A percentile compares a stretch with the other conserved stretches of the same genome.
Evolutionary conservation across 2,888 invertebrate species (phyloP).

Genomic region (Autographa pulchrina): DNA sequence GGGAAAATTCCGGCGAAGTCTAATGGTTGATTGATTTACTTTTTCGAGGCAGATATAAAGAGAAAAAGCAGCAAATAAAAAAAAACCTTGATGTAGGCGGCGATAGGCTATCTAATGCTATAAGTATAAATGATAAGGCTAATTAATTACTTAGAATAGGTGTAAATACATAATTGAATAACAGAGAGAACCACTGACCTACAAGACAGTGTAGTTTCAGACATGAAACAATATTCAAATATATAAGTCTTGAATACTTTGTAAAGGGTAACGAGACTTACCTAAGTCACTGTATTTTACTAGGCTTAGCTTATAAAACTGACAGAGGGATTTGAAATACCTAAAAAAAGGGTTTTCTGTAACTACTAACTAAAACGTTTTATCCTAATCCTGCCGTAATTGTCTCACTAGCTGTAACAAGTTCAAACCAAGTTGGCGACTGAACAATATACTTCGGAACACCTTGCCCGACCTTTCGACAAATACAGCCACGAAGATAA

Average conservation of each 20-base stretch:
- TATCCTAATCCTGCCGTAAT: conserved; percentile 10
- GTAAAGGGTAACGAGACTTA: too few relatives aligned
- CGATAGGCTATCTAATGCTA: neutral
- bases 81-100: neutral
- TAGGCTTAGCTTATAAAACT: neutral
- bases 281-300: neutral
- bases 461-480: neutral
- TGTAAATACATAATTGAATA: too few relatives aligned
- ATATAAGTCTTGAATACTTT: too few relatives aligned
- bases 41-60: neutral
- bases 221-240: too few relatives aligned
- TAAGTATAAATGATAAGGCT: too few relatives aligned
- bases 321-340: neutral
- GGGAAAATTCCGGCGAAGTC: neutral
- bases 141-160: too few relatives aligned
- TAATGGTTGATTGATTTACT: conserved; percentile 21
- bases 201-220: too few relatives aligned
- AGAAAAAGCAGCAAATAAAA: neutral
- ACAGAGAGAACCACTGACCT: too few relatives aligned
- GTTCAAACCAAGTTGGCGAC: neutral
- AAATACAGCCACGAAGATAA: neutral
- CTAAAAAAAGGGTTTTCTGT: neutral
- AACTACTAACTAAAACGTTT: neutral
- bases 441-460: neutral
- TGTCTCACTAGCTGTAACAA: neutral